These are phyloP conservation scores for Oncorhynchus masou DNA, from an alignment of 2,113 vertebrate species.

Conservation along the genomic window DNA sequence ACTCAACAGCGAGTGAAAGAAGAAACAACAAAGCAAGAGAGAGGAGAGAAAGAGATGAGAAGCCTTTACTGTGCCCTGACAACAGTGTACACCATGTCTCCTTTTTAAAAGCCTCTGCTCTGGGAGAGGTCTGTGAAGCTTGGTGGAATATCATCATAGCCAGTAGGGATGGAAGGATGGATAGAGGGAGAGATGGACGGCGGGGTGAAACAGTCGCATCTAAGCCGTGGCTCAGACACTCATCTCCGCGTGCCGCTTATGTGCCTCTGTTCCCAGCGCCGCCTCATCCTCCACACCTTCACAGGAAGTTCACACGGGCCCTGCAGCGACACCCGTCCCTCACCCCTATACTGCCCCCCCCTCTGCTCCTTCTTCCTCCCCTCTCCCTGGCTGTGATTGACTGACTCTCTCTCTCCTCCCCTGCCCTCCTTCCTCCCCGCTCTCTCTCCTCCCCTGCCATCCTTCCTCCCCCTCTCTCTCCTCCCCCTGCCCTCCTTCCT, in stretches of 20 bases:
- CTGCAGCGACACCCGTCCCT: constrained; percentile 38
- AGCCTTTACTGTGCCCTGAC: constrained; percentile 48
- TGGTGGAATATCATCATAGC: background rate
- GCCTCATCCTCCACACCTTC: constrained; percentile 72
- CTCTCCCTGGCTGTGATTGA: background rate
- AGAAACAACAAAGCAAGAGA: constrained; percentile 18
- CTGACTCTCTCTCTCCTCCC: too few relatives aligned
- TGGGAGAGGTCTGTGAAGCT: constrained; percentile 18
- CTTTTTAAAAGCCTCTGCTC: constrained; percentile 47
- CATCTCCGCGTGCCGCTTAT: constrained; percentile 60
- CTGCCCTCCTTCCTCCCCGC: too few relatives aligned
- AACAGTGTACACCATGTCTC: constrained; percentile 51
- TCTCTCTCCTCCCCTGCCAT: too few relatives aligned
- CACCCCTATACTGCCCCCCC: background rate
- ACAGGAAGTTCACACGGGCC: constrained; percentile 67
- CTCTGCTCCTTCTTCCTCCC: background rate
- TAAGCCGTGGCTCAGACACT: constrained; percentile 71
- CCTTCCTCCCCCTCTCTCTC: background rate
- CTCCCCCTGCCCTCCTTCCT: too few relatives aligned
- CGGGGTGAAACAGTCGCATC: constrained; percentile 32
- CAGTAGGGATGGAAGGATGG: constrained; percentile 3
- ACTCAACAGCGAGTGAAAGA: constrained; percentile 36
- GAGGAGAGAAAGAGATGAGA: constrained; percentile 24
- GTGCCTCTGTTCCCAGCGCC: constrained; percentile 55
- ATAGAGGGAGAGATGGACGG: background rate